A percentile compares a stretch with the other conserved stretches of the same genome.
phyloP scores from a whole-genome alignment of 2,797 vertebrate species.

The Etheostoma perlongum region DNA sequence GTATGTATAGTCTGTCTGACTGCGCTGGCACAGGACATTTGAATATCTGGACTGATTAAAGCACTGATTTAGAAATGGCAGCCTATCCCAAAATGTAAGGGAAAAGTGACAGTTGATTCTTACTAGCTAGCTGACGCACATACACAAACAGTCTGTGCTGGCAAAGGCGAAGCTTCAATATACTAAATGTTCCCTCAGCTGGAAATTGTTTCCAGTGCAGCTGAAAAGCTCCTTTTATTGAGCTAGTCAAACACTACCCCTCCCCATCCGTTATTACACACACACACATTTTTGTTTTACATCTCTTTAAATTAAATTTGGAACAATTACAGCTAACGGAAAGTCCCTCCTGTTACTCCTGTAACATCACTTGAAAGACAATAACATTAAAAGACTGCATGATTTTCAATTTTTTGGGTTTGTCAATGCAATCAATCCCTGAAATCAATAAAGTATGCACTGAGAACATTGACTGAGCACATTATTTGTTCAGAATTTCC shows the following conservation, averaged over 20 bases:
- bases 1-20: constrained; percentile 38
- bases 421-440: constrained; percentile 5
- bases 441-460: constrained; percentile 10
- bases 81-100: constrained; percentile 46
- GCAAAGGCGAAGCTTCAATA: constrained; percentile 63
- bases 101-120: constrained; percentile 48
- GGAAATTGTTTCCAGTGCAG: constrained; percentile 83
- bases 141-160: constrained; percentile 35
- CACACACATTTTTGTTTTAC: constrained; percentile 41
- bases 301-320: constrained; percentile 33
- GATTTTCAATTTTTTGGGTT: neutral
- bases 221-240: constrained; percentile 83
- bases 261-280: constrained; percentile 32
- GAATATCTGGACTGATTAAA: constrained; percentile 47
- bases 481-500: constrained; percentile 7
- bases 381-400: neutral
- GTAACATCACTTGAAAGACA: constrained; percentile 12
- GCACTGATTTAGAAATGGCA: constrained; percentile 54
- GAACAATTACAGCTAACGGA: constrained; percentile 14
- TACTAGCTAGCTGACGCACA: constrained; percentile 19
- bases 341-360: neutral
- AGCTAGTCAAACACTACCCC: constrained; percentile 67
- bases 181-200: constrained; percentile 76
- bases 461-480: constrained; percentile 1
- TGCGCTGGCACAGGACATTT: constrained; percentile 25